Percentiles rank a stretch among this genome's conserved stretches.
These are phyloP conservation scores for Pogonophryne albipinna DNA, from an alignment of 2,797 vertebrate species.

Conservation along the genomic window DNA sequence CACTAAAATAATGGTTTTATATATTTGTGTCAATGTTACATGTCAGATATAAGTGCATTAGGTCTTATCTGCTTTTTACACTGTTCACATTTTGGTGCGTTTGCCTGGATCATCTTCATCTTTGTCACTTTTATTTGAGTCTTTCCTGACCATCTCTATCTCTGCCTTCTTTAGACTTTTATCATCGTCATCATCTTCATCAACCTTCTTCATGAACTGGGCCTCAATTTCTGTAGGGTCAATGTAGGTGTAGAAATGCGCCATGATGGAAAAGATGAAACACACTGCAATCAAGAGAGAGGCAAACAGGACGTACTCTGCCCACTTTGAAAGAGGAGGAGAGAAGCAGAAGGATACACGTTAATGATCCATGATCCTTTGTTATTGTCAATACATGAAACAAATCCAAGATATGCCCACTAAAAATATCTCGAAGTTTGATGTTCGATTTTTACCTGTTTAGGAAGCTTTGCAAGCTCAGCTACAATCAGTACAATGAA, in stretches of 20 bases:
- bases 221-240: conserved; percentile 91
- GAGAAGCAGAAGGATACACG: conserved; percentile 25
- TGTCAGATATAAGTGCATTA: neutral
- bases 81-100: conserved; percentile 72
- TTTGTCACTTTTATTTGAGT: conserved; percentile 5
- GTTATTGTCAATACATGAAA: neutral
- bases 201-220: conserved; percentile 79
- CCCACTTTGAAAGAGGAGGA: conserved; percentile 86
- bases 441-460: conserved; percentile 84
- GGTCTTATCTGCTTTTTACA: neutral
- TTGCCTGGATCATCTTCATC: conserved; percentile 15
- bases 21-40: conserved; percentile 2
- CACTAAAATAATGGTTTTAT: neutral
- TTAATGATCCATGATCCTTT: conserved; percentile 6
- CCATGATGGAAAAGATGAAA: conserved; percentile 93
- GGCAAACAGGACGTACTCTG: conserved; percentile 93
- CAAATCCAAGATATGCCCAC: neutral
- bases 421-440: neutral
- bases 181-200: conserved; percentile 66
- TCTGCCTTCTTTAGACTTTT: conserved; percentile 34
- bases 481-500: conserved; percentile 96
- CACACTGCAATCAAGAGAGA: conserved; percentile 89
- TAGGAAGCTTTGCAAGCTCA: conserved; percentile 82
- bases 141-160: conserved; percentile 66
- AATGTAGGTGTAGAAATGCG: conserved; percentile 92